Conservation (phyloP, 2,797 vertebrate species). For the Garrulus glandarius region DNA sequence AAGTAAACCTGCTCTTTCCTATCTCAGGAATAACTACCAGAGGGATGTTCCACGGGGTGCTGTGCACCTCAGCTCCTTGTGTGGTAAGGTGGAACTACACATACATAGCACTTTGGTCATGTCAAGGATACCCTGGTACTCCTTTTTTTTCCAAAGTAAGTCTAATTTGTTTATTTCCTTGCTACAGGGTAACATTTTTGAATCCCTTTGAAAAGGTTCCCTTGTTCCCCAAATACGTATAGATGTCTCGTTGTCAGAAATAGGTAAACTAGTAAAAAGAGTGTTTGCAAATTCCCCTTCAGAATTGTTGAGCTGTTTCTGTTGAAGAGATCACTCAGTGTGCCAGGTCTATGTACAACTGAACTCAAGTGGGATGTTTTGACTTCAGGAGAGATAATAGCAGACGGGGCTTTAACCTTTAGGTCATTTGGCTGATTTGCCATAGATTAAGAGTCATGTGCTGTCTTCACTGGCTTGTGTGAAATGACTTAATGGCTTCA, state of each 20-base stretch:
- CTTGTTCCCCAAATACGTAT: not conserved
- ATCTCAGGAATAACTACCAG: not conserved
- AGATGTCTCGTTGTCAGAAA: not conserved
- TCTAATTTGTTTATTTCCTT: not conserved
- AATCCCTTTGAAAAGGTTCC: not conserved
- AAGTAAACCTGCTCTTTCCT: not conserved
- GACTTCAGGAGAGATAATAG: not conserved
- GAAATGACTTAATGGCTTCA: not conserved
- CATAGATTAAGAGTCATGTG: not conserved
- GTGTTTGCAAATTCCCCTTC: not conserved
- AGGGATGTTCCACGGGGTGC: not conserved
- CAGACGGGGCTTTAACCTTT: not conserved
- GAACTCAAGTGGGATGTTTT: not conserved
- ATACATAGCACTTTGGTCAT: accelerated
- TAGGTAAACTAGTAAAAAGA: not conserved
- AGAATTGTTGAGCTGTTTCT: not conserved
- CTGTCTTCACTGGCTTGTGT: not conserved
- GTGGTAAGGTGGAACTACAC: no score
- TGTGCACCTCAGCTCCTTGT: not conserved
- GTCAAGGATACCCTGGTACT: not conserved
- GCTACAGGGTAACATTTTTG: not conserved
- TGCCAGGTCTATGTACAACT: not conserved
- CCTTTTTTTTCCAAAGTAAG: not conserved
- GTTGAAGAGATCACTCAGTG: not conserved
- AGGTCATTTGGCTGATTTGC: not conserved